Percentiles rank a stretch among this genome's conserved stretches.
phyloP scores from a whole-genome alignment of 1,140 invertebrate genomes.

The Eriocheir sinensis region DNA sequence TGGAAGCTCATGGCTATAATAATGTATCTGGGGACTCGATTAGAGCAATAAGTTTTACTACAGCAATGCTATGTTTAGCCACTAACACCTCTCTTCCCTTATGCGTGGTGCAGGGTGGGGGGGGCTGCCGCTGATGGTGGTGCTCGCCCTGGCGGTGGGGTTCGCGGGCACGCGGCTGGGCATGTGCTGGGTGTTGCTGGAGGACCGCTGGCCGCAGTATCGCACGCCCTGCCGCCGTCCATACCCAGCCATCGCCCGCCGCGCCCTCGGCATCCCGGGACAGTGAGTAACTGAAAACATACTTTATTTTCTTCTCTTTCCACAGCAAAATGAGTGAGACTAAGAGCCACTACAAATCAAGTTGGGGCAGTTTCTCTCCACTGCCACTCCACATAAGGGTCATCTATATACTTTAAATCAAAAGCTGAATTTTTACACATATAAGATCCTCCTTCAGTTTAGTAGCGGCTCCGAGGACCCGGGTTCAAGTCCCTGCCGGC shows the following conservation, averaged over 20 bases:
- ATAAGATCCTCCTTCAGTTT: too few species aligned
- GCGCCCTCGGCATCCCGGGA: constrained; percentile 81
- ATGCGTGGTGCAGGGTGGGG: constrained; percentile 79
- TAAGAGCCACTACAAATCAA: too few species aligned
- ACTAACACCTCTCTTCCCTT: too few species aligned
- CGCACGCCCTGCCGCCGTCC: constrained; percentile 83
- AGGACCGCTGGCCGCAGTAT: constrained; percentile 68
- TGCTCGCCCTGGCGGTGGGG: constrained; percentile 40
- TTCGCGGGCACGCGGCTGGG: constrained; percentile 47
- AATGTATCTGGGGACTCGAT: too few species aligned
- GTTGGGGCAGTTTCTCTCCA: too few species aligned
- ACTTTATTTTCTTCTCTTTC: neutral
- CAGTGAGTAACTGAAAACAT: neutral
- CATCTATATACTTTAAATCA: too few species aligned
- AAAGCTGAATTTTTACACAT: too few species aligned
- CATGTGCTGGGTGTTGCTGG: constrained; percentile 69
- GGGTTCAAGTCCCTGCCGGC: too few species aligned
- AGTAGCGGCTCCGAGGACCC: too few species aligned
- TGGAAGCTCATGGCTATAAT: too few species aligned
- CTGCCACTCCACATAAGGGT: neutral
- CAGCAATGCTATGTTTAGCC: too few species aligned
- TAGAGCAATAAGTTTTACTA: too few species aligned
- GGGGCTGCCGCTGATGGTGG: constrained; percentile 14
- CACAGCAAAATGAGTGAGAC: neutral
- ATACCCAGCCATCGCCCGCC: constrained; percentile 87